Conservation (phyloP, 2,797 vertebrate genomes). For the Choloepus didactylus region DNA sequence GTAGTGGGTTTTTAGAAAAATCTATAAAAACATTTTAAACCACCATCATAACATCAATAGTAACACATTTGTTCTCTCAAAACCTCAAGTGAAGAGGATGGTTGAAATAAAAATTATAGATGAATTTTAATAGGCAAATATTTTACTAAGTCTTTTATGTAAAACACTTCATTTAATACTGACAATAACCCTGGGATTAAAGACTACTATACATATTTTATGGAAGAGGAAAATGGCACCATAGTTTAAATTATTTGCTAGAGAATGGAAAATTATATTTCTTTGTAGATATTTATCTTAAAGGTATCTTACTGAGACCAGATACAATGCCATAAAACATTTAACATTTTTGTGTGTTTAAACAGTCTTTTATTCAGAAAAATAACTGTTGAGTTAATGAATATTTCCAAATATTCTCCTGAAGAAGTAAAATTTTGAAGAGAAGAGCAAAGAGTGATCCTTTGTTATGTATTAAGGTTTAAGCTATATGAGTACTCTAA, state of each 20-base stretch:
- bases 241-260: neutral
- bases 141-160: neutral
- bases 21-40: neutral
- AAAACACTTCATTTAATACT: neutral
- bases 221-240: neutral
- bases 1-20: neutral
- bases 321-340: neutral
- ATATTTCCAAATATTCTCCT: neutral
- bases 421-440: neutral
- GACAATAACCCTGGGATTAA: neutral
- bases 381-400: neutral
- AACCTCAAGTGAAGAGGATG: neutral
- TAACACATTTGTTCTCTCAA: neutral
- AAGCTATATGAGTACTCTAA: neutral
- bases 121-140: neutral
- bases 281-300: neutral
- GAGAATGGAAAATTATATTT: neutral
- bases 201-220: neutral
- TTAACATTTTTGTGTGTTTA: neutral
- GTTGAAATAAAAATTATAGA: neutral
- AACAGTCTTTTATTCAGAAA: neutral
- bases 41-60: neutral
- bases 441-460: neutral
- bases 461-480: neutral
- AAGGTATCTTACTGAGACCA: neutral